These are phyloP conservation scores for Pterostichus niger DNA, from an alignment of 2,888 invertebrate genomes.

Conservation along the genomic window DNA sequence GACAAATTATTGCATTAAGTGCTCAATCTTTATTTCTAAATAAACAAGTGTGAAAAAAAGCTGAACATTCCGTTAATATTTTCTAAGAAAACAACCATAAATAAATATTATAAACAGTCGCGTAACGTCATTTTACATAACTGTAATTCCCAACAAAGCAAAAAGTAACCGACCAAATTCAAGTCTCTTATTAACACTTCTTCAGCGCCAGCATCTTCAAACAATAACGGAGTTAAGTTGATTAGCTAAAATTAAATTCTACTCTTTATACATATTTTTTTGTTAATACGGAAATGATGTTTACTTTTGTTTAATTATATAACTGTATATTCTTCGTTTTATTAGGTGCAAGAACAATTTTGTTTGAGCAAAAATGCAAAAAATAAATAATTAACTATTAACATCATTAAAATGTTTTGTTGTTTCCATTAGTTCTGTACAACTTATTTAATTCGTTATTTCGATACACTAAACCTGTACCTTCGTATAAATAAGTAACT, in stretches of 20 bases:
- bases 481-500: too few species aligned
- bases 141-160: background rate
- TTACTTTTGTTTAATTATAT: too few species aligned
- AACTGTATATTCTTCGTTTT: too few species aligned
- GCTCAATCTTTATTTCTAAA: background rate
- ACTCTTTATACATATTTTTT: too few species aligned
- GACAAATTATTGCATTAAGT: conserved; percentile 1
- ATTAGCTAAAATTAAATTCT: background rate
- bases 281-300: background rate
- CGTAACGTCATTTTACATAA: conserved; percentile 10
- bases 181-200: conserved; percentile 5
- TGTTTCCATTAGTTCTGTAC: too few species aligned
- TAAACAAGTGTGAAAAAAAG: background rate
- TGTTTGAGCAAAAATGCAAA: too few species aligned
- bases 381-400: too few species aligned
- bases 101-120: conserved; percentile 34
- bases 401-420: too few species aligned
- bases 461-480: too few species aligned
- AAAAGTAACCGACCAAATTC: conserved; percentile 18
- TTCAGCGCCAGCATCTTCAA: background rate
- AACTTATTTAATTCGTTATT: too few species aligned
- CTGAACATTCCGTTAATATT: conserved; percentile 14
- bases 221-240: background rate
- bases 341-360: too few species aligned
- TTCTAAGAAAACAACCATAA: conserved; percentile 25